These are phyloP conservation scores for Calosoma granatense DNA, from an alignment of 1,140 invertebrate species.

Conservation along the genomic window DNA sequence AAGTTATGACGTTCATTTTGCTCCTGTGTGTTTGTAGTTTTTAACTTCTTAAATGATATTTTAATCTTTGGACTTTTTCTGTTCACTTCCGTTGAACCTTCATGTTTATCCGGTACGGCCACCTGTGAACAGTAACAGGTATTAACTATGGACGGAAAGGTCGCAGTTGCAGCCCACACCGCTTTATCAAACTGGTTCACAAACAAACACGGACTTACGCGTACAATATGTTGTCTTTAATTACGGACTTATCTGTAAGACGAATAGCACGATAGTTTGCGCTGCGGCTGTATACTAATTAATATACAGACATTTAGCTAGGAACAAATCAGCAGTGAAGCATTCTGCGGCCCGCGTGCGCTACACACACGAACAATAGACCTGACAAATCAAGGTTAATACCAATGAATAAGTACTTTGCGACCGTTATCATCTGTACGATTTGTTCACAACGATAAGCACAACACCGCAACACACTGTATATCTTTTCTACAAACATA, in stretches of 20 bases:
- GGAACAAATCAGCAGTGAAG: too few species aligned
- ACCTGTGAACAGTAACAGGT: not conserved
- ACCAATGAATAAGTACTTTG: not conserved
- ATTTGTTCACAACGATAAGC: not conserved
- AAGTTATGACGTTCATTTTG: constrained; percentile 14
- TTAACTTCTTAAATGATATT: constrained; percentile 1
- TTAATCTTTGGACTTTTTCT: constrained; percentile 3
- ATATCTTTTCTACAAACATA: too few species aligned
- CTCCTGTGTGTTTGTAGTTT: not conserved
- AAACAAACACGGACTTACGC: not conserved
- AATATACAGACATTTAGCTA: too few species aligned
- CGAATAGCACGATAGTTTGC: too few species aligned
- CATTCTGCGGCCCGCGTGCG: too few species aligned
- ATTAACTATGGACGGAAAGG: too few species aligned
- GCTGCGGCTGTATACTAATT: too few species aligned
- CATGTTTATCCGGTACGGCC: not conserved
- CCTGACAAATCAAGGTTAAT: not conserved
- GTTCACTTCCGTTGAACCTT: not conserved
- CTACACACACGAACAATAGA: too few species aligned
- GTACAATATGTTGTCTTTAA: too few species aligned
- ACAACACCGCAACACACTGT: not conserved
- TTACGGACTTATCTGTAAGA: too few species aligned
- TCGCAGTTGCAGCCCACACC: too few species aligned
- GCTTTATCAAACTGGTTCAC: not conserved
- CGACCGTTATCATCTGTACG: constrained; percentile 1